Percentiles rank a stretch among this genome's conserved stretches.
These are phyloP conservation scores for Alfaro cultratus DNA, from an alignment of 2,797 vertebrate genomes.

Conservation along the genomic window DNA sequence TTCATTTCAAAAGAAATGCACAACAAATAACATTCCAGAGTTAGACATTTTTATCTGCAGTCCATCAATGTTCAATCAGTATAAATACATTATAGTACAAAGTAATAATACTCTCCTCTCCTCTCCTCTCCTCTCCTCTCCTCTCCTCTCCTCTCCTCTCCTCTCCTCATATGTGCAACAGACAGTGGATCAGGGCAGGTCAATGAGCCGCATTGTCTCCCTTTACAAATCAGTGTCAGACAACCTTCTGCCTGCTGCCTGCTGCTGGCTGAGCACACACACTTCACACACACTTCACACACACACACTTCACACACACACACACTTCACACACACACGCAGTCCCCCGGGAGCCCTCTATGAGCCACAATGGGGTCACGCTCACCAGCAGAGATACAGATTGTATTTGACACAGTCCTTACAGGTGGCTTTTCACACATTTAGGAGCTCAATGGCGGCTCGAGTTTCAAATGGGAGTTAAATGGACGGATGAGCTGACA, in stretches of 20 bases:
- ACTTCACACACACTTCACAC: slow-evolving; percentile 33
- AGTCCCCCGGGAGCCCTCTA: slow-evolving; percentile 50
- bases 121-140: too few species aligned
- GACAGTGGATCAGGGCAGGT: slow-evolving; percentile 80
- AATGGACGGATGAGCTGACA: slow-evolving; percentile 37
- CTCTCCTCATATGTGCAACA: slow-evolving; percentile 74
- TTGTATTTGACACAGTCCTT: slow-evolving; percentile 72
- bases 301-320: slow-evolving; percentile 55
- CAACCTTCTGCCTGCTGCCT: slow-evolving; percentile 81
- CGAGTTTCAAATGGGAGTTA: slow-evolving; percentile 60
- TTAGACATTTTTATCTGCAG: too few species aligned
- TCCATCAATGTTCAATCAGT: too few species aligned
- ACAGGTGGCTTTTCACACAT: slow-evolving; percentile 74
- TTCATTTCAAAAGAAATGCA: too few species aligned
- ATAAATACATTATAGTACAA: too few species aligned
- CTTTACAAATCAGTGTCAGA: slow-evolving; percentile 87
- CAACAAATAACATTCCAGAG: too few species aligned
- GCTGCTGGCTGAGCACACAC: slow-evolving; percentile 45
- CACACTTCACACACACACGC: slow-evolving; percentile 33
- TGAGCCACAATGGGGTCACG: slow-evolving; percentile 68
- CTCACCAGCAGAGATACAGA: slow-evolving; percentile 62
- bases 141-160: too few species aligned
- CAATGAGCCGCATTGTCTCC: slow-evolving; percentile 83
- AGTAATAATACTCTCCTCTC: too few species aligned
- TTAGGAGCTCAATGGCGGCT: slow-evolving; percentile 47